These are phyloP conservation scores for Drosophila biarmipes DNA, from an alignment of 1,140 invertebrate species.

Conservation along the genomic window DNA sequence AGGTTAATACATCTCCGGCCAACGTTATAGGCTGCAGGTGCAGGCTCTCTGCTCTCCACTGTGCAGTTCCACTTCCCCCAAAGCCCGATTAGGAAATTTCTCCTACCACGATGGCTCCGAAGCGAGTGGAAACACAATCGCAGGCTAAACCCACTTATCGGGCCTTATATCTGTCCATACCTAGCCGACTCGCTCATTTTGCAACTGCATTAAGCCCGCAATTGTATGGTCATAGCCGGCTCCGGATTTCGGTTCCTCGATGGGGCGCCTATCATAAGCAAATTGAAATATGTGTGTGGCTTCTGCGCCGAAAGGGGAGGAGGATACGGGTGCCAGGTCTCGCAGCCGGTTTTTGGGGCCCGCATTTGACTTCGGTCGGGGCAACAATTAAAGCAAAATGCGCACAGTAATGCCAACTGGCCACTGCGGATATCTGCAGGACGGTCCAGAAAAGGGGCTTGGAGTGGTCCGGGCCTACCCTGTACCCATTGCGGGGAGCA, in stretches of 20 bases:
- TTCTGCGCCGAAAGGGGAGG: not conserved
- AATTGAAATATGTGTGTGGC: constrained; percentile 43
- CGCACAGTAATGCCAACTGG: constrained; percentile 68
- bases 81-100: constrained; percentile 24
- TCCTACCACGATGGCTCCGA: not conserved
- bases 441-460: not conserved
- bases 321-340: constrained; percentile 33
- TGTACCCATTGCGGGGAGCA: constrained; percentile 45
- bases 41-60: not conserved
- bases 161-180: constrained; percentile 11
- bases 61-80: constrained; percentile 14
- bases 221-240: constrained; percentile 28
- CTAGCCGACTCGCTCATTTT: constrained; percentile 35
- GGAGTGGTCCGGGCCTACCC: not conserved
- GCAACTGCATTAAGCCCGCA: constrained; percentile 28
- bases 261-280: constrained; percentile 57
- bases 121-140: constrained; percentile 1
- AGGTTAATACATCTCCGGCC: not conserved
- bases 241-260: constrained; percentile 45
- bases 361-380: constrained; percentile 21
- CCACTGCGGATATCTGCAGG: constrained; percentile 63
- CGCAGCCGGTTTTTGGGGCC: constrained; percentile 27
- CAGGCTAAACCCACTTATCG: constrained; percentile 28
- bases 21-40: not conserved
- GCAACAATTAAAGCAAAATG: constrained; percentile 76